Evolutionary conservation across 2,797 vertebrate genomes (phyloP).

Genomic region (Chloroceryle amazona): DNA sequence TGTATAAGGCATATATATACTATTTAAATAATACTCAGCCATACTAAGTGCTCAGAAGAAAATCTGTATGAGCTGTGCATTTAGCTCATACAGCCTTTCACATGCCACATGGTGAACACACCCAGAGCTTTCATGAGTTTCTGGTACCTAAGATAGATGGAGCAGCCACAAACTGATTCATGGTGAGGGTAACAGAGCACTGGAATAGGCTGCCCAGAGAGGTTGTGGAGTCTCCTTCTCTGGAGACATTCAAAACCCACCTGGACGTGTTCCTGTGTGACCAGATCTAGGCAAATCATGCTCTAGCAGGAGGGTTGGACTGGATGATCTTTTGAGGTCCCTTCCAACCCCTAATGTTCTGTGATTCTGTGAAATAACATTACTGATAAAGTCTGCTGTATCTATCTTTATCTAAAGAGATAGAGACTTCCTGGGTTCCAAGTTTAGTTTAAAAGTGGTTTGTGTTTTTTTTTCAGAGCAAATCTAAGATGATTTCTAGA

Average conservation of each 20-base stretch:
- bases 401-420: background rate
- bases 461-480: background rate
- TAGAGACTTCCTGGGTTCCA: background rate
- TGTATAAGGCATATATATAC: background rate
- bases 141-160: background rate
- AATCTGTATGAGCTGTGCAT: background rate
- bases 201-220: no score
- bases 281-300: no score
- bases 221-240: no score
- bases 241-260: no score
- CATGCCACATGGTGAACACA: background rate
- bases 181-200: no score
- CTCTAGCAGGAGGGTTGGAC: no score
- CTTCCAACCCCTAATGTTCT: no score
- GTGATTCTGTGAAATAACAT: background rate
- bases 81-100: background rate
- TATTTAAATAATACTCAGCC: background rate
- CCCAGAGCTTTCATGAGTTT: background rate
- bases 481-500: background rate
- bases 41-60: background rate
- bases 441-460: background rate
- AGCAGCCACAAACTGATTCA: background rate
- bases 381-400: background rate
- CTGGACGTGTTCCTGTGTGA: no score
- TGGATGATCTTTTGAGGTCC: no score